These are phyloP conservation scores for Meandrusa payeni DNA, from an alignment of 2,888 invertebrate genomes.

Conservation along the genomic window DNA sequence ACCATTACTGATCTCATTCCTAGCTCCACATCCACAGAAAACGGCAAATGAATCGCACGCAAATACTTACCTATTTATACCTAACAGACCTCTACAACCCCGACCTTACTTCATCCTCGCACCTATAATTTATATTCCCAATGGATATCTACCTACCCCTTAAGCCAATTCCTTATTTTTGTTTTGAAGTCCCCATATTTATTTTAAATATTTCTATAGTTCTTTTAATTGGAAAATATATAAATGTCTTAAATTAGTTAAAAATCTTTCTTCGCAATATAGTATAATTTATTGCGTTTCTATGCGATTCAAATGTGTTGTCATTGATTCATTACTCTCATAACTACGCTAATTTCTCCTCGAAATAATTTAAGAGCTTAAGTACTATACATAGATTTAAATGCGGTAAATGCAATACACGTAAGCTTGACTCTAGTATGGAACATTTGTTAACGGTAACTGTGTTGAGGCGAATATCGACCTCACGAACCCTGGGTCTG, in stretches of 20 bases:
- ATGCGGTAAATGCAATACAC: slow-evolving; percentile 10
- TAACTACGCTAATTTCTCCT: slow-evolving; percentile 5
- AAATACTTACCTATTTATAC: slow-evolving; percentile 23
- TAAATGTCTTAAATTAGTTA: too few species aligned
- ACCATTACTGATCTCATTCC: slow-evolving; percentile 66
- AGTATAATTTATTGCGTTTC: too few species aligned
- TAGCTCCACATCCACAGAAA: slow-evolving; percentile 30
- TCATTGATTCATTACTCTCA: slow-evolving; percentile 3
- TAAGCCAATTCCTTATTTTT: not conserved
- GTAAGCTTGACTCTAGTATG: slow-evolving; percentile 21
- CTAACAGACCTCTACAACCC: slow-evolving; percentile 10
- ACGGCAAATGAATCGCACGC: slow-evolving; percentile 36
- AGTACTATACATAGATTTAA: slow-evolving; percentile 15
- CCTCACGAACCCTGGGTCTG: slow-evolving; percentile 48
- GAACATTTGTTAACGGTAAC: slow-evolving; percentile 16
- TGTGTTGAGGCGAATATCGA: slow-evolving; percentile 19
- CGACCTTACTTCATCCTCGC: slow-evolving; percentile 12
- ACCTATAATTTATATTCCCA: slow-evolving; percentile 17
- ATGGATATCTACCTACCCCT: not conserved
- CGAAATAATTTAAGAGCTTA: slow-evolving; percentile 16
- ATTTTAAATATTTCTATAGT: not conserved
- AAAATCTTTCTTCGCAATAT: too few species aligned
- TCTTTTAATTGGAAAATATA: not conserved
- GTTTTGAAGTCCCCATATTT: not conserved
- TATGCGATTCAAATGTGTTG: slow-evolving; percentile 7